Evolutionary conservation across 2,888 invertebrate genomes (phyloP).

Genomic region (Amorpha juglandis): DNA sequence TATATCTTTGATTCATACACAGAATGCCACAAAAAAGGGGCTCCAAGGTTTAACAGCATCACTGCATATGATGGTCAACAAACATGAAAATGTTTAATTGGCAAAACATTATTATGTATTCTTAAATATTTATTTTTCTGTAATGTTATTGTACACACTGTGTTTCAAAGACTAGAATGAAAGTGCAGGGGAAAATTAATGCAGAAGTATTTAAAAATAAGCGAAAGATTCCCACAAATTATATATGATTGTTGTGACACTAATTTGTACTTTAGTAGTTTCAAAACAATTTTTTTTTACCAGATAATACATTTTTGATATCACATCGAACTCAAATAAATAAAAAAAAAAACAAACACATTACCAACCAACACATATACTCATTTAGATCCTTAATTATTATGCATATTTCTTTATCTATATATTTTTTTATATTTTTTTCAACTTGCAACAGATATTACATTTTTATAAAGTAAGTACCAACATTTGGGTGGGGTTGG

Average conservation of each 20-base stretch:
- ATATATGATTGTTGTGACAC: conserved; percentile 11
- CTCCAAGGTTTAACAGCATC: too few relatives aligned
- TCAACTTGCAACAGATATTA: conserved; percentile 51
- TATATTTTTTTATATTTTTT: conserved; percentile 47
- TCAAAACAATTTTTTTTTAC: neutral
- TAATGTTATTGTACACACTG: neutral
- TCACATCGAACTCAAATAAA: conserved; percentile 40
- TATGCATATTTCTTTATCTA: conserved; percentile 62
- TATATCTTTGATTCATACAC: too few relatives aligned
- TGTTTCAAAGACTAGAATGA: conserved; percentile 33
- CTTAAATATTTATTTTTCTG: too few relatives aligned
- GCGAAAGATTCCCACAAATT: neutral
- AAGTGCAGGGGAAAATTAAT: conserved; percentile 27
- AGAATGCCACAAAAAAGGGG: too few relatives aligned
- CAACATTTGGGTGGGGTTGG: conserved; percentile 44
- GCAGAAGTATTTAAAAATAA: conserved; percentile 10
- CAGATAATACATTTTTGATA: conserved; percentile 33
- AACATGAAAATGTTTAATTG: neutral
- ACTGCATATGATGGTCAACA: neutral
- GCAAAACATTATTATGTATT: neutral
- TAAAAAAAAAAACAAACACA: conserved; percentile 42
- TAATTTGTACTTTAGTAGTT: conserved; percentile 24
- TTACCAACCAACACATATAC: conserved; percentile 44
- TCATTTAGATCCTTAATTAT: conserved; percentile 48
- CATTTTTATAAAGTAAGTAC: conserved; percentile 60